Conservation (phyloP, 2,113 vertebrate species). For the Microtus oregoni region DNA sequence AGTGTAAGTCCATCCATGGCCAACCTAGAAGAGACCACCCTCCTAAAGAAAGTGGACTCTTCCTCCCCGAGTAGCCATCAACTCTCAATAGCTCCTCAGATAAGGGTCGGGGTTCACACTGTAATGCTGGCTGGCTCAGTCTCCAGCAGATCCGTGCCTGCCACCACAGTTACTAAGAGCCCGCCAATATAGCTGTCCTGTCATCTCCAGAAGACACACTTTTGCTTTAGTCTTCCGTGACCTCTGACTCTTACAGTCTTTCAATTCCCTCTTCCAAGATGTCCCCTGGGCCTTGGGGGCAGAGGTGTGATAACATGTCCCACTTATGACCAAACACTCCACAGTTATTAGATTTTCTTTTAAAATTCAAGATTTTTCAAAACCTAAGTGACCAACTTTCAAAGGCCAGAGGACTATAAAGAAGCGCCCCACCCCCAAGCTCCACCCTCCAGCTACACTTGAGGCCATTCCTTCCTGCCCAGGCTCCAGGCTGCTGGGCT, state of each 20-base stretch:
- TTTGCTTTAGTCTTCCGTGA: neutral
- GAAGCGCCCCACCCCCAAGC: fast-evolving
- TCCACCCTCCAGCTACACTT: neutral
- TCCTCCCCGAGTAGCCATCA: neutral
- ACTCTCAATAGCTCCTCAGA: neutral
- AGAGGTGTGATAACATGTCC: neutral
- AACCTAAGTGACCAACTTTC: neutral
- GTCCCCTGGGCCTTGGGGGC: neutral
- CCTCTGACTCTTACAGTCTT: neutral
- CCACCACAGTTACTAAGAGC: neutral
- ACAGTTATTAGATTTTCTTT: no score
- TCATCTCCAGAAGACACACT: neutral
- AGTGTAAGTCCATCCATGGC: neutral
- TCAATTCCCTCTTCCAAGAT: neutral
- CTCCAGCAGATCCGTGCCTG: neutral
- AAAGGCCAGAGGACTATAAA: neutral
- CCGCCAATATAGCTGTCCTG: neutral
- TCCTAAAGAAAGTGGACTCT: neutral
- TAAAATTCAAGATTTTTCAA: neutral
- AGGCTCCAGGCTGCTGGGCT: fast-evolving
- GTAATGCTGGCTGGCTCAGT: neutral
- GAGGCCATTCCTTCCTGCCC: fast-evolving
- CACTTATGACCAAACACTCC: neutral
- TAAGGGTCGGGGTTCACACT: neutral
- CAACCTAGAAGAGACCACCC: neutral